Evolutionary conservation across 2,888 invertebrate species (phyloP).

Genomic region (Leucophora obtusa): DNA sequence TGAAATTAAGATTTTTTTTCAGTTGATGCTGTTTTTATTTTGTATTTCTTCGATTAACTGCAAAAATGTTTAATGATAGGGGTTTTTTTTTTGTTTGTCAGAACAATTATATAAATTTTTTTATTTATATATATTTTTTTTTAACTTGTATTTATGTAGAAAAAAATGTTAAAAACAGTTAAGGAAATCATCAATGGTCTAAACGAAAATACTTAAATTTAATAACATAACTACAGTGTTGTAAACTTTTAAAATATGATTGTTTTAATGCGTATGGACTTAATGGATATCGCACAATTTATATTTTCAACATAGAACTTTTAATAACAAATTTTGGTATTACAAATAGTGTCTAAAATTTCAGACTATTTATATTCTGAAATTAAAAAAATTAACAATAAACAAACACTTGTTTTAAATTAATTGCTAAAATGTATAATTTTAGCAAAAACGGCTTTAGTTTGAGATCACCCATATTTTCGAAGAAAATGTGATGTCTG

Average conservation of each 20-base stretch:
- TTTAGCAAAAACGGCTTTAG: too few species aligned
- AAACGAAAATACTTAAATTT: slow-evolving; percentile 78
- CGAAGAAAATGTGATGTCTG: too few species aligned
- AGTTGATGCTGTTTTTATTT: slow-evolving; percentile 68
- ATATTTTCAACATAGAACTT: background rate
- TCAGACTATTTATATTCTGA: too few species aligned
- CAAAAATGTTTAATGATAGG: slow-evolving; percentile 66
- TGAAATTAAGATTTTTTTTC: slow-evolving; percentile 7
- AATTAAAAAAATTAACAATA: too few species aligned
- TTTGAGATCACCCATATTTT: too few species aligned
- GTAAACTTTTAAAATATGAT: slow-evolving; percentile 47
- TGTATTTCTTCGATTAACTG: slow-evolving; percentile 52
- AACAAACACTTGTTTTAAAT: too few species aligned
- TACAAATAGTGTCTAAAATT: too few species aligned
- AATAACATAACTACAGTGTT: slow-evolving; percentile 74
- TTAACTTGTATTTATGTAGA: background rate
- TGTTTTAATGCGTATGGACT: slow-evolving; percentile 6
- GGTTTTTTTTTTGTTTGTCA: slow-evolving; percentile 41
- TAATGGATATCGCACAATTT: background rate
- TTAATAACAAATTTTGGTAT: too few species aligned
- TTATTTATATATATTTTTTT: slow-evolving; percentile 16
- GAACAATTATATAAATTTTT: slow-evolving; percentile 49
- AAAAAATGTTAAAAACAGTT: slow-evolving; percentile 52
- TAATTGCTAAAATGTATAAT: too few species aligned
- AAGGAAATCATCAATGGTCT: slow-evolving; percentile 70